phyloP scores from a whole-genome alignment of 2,888 invertebrate genomes.

The Ramazzottius varieornatus region DNA sequence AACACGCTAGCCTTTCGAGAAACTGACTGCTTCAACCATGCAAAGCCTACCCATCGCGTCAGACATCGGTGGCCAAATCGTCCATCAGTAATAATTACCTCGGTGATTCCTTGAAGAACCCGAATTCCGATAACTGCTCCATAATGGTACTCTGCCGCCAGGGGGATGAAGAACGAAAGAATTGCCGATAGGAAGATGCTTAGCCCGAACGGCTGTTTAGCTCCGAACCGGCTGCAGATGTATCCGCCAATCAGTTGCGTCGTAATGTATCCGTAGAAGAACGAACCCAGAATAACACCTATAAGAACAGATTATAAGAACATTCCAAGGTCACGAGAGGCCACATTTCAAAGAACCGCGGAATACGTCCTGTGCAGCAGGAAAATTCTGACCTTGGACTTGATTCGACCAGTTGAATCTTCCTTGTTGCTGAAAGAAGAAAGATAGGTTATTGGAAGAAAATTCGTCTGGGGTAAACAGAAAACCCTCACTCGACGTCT shows the following conservation, averaged over 20 bases:
- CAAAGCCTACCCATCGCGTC: no score
- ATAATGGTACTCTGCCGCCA: not conserved
- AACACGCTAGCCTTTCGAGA: no score
- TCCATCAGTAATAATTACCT: no score
- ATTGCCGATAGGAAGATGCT: not conserved
- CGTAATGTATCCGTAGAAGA: constrained; percentile 21
- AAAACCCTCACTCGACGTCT: not conserved
- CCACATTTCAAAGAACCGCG: no score
- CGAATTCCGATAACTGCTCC: not conserved
- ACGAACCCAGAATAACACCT: constrained; percentile 18
- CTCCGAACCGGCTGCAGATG: not conserved
- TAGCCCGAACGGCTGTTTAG: not conserved
- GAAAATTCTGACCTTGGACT: no score
- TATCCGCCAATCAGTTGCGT: constrained; percentile 18
- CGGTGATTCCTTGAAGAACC: not conserved
- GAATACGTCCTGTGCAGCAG: no score
- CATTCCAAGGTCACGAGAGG: not conserved
- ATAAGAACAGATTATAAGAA: constrained; percentile 9
- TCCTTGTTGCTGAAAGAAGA: no score
- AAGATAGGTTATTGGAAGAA: no score
- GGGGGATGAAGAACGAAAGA: not conserved
- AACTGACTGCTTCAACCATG: no score
- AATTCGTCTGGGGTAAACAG: no score
- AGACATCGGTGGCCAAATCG: no score
- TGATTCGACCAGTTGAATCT: no score